Evolutionary conservation across 2,888 invertebrate species (phyloP).

Genomic region (Orthosia gracilis): DNA sequence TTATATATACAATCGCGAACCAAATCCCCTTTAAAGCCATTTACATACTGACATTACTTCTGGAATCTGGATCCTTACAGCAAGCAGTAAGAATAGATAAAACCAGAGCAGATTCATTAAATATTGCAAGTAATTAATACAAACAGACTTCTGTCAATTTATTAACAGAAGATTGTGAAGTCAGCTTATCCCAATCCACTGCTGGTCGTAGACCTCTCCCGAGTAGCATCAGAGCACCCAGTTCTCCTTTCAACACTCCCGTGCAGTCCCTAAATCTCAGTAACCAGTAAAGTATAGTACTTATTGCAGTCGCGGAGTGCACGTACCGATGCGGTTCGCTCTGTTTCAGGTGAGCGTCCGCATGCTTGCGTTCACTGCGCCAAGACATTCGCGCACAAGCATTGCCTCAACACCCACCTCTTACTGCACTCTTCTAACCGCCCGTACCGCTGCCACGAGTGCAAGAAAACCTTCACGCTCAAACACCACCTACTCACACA

Average conservation of each 20-base stretch:
- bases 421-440: constrained; percentile 94
- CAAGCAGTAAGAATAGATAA: no score
- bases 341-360: constrained; percentile 92
- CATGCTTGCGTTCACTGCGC: constrained; percentile 94
- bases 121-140: no score
- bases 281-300: not conserved
- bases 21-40: no score
- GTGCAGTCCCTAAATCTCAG: not conserved
- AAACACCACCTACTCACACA: constrained; percentile 95
- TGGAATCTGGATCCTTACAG: not conserved
- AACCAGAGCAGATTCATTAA: no score
- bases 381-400: constrained; percentile 95
- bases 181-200: no score
- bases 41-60: not conserved
- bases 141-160: no score
- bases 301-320: constrained; percentile 49
- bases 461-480: constrained; percentile 95
- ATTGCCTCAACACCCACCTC: constrained; percentile 95
- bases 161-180: no score
- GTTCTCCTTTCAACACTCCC: not conserved
- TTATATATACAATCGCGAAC: no score
- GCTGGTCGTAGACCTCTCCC: not conserved
- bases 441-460: constrained; percentile 95
- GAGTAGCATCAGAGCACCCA: not conserved
- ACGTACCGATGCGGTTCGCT: constrained; percentile 75